phyloP scores from a whole-genome alignment of 2,797 vertebrate genomes.

The Sebastolobus alascanus region DNA sequence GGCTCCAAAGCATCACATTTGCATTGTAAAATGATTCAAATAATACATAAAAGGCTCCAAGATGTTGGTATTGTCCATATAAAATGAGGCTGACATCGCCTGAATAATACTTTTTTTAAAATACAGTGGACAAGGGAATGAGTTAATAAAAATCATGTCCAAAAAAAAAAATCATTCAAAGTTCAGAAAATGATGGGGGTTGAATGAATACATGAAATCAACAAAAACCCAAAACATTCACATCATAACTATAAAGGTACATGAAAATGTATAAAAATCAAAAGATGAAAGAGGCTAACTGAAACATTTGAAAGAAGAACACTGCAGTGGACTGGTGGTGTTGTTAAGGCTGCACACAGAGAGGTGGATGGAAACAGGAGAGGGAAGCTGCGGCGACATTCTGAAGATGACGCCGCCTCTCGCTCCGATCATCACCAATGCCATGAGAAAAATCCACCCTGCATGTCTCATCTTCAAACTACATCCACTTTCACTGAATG shows the following conservation, averaged over 20 bases:
- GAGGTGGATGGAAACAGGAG: constrained; percentile 4
- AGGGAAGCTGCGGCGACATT: neutral
- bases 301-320: constrained; percentile 52
- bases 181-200: constrained; percentile 56
- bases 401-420: constrained; percentile 7
- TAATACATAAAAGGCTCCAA: constrained; percentile 31
- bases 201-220: constrained; percentile 55
- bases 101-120: constrained; percentile 43
- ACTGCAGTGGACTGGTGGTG: constrained; percentile 41
- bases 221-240: constrained; percentile 77
- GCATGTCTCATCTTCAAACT: constrained; percentile 85
- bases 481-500: constrained; percentile 60
- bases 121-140: constrained; percentile 50
- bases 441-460: constrained; percentile 30
- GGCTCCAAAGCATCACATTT: constrained; percentile 29
- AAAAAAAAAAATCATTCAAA: constrained; percentile 51
- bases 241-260: constrained; percentile 79
- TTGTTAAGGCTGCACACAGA: constrained; percentile 45
- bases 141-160: constrained; percentile 45
- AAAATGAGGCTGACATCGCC: constrained; percentile 40
- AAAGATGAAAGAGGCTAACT: constrained; percentile 81
- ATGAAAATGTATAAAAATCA: constrained; percentile 82
- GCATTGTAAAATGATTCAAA: constrained; percentile 49
- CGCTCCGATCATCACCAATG: constrained; percentile 19
- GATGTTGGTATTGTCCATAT: constrained; percentile 23